Percentiles rank a stretch among this genome's conserved stretches.
phyloP scores from a whole-genome alignment of 2,797 vertebrate genomes.

The Myotis planiceps region DNA sequence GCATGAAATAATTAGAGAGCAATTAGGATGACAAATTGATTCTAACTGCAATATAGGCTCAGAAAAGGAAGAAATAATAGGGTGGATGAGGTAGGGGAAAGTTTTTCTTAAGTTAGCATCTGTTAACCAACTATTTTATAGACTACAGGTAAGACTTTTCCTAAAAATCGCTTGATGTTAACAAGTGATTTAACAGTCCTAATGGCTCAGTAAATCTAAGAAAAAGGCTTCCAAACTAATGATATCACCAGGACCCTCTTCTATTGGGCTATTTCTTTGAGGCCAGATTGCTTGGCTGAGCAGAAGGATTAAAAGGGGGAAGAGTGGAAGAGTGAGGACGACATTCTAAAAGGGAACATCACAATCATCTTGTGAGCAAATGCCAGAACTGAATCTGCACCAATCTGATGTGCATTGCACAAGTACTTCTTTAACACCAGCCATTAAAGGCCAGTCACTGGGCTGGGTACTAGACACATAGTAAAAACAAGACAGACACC shows the following conservation, averaged over 20 bases:
- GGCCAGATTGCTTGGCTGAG: background rate
- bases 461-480: background rate
- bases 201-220: background rate
- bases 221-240: background rate
- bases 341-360: background rate
- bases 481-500: background rate
- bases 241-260: background rate
- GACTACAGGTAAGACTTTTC: background rate
- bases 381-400: background rate
- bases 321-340: background rate
- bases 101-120: background rate
- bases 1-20: conserved; percentile 13
- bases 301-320: background rate
- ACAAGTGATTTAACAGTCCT: background rate
- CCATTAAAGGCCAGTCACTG: background rate
- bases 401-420: background rate
- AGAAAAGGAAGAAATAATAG: background rate
- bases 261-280: background rate
- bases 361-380: background rate
- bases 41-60: conserved; percentile 16
- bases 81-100: background rate
- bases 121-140: background rate
- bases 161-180: background rate
- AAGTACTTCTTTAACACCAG: background rate
- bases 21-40: background rate